Base-by-base conservation (phyloP, 2,113 vertebrate genomes). In the Pelodiscus sinensis region DNA sequence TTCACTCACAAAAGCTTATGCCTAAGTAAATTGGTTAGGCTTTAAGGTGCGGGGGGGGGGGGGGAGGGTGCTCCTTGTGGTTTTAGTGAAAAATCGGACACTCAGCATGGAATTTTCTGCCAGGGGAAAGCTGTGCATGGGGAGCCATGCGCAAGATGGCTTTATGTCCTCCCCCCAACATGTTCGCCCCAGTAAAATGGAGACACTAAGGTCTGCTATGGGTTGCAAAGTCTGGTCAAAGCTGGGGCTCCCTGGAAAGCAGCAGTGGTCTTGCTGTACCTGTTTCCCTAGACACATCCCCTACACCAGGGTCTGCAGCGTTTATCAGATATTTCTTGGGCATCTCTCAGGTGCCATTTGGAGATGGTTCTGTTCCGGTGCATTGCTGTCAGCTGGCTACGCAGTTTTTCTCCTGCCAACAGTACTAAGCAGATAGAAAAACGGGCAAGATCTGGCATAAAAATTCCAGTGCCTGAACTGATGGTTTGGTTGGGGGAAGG, bases 151-250 rank as follows among this genome's bases (percentile, higher is more conserved):
- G 21, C 62, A 31, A 68, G 1, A 3, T 65, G 81, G 12, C 16
- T 88, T 91, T 50, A 7, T 27, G n/a, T 83, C 65, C 65, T 84
- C 82, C 52, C 82, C 44, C 50, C 29, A 52, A 5, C 82, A 65
- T 65, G 77, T 7, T 51, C 52, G 38, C 22, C 81, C 84, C 90
- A 51, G 57, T 89, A 80, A 82, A 84, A 10, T 3, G 3, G 8
- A 21, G 44, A 44, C 52, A 16, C 9, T 7, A 31, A 38, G n/a
- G 29, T 13, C 77, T 16, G 1, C 81, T 91, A 65, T 68, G 9
- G 15, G 55, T 91, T 86, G 94, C 35, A 82, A 84, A 93, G 86
- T 86, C 51, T 29, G 57, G 27, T 90, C 86, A 65, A 54, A 90
- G 15, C 92, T 73, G 62, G 19, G 25, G 21, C 21, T n/a, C 44